Percentiles rank a stretch among this genome's conserved stretches.
phyloP scores from a whole-genome alignment of 2,888 invertebrate species.

The Acanthopleura granulata region DNA sequence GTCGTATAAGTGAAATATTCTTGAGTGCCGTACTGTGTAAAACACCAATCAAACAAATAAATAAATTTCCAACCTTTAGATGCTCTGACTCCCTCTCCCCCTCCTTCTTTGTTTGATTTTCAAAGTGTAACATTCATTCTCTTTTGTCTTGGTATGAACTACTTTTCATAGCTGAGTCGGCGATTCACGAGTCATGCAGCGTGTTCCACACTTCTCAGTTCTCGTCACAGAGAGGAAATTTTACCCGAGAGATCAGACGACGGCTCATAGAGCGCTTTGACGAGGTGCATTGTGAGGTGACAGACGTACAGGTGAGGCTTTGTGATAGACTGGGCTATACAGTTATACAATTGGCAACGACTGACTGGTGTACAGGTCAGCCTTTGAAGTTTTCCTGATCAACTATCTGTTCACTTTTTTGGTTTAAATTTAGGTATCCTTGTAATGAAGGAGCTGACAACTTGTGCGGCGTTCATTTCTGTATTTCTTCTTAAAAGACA shows the following conservation, averaged over 20 bases:
- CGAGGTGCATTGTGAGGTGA: constrained; percentile 49
- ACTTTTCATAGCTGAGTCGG: constrained; percentile 49
- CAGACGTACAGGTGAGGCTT: constrained; percentile 61
- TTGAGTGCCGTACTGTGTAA: too few relatives aligned
- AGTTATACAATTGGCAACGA: constrained; percentile 48
- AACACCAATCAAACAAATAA: too few relatives aligned
- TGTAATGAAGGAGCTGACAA: too few relatives aligned
- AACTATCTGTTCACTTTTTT: too few relatives aligned
- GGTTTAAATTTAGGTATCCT: too few relatives aligned
- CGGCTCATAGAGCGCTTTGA: constrained; percentile 48
- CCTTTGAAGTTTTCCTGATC: too few relatives aligned
- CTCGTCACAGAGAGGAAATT: constrained; percentile 61
- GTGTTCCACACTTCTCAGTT: constrained; percentile 64
- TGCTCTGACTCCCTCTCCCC: too few relatives aligned
- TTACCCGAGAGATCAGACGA: constrained; percentile 49
- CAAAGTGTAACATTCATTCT: not conserved
- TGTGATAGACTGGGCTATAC: constrained; percentile 47
- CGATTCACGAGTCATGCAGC: constrained; percentile 64
- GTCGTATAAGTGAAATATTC: too few relatives aligned
- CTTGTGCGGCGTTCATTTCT: too few relatives aligned
- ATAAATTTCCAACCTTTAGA: too few relatives aligned
- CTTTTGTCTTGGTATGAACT: not conserved
- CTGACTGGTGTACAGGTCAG: constrained; percentile 62
- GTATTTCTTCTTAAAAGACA: too few relatives aligned
- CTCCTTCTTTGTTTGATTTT: not conserved